Percentiles rank a stretch among this genome's conserved stretches.
Evolutionary conservation across 2,888 invertebrate genomes (phyloP).

Genomic region (Dynastes grantii): DNA sequence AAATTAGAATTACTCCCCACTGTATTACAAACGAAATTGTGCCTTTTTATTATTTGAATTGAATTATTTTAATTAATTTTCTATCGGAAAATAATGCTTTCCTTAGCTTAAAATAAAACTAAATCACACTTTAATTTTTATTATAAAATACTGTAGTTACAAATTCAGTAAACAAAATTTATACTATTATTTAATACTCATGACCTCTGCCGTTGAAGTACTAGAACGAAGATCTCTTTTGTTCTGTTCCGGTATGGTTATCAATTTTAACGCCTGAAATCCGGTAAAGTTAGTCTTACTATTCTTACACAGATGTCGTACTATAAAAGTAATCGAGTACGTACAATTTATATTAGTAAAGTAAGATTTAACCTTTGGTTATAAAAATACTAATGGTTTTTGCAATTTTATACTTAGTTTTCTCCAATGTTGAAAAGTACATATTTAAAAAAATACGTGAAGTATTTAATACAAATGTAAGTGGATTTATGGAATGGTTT

Average conservation of each 20-base stretch:
- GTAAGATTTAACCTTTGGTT: not conserved
- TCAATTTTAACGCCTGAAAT: conserved; percentile 39
- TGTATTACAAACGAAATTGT: no score
- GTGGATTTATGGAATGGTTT: not conserved
- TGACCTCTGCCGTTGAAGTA: conserved; percentile 39
- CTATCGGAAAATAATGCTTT: no score
- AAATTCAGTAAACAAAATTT: conserved; percentile 7
- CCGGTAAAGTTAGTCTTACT: conserved; percentile 7
- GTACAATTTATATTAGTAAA: not conserved
- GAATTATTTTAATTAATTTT: no score
- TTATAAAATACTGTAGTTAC: not conserved
- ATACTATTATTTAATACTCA: conserved; percentile 24
- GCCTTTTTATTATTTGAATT: no score
- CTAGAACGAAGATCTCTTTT: conserved; percentile 44
- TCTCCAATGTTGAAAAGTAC: no score
- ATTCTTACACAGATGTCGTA: conserved; percentile 16
- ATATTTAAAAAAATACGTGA: no score
- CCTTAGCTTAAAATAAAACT: no score
- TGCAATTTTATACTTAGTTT: not conserved
- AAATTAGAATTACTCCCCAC: no score
- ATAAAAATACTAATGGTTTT: not conserved
- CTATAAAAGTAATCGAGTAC: not conserved
- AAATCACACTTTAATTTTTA: not conserved
- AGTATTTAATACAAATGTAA: conserved; percentile 4
- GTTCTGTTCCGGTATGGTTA: conserved; percentile 18